Evolutionary conservation across 2,888 invertebrate species (phyloP), one percentile per base, ranked within the genome.

Genomic region (Onchidella celtica): DNA sequence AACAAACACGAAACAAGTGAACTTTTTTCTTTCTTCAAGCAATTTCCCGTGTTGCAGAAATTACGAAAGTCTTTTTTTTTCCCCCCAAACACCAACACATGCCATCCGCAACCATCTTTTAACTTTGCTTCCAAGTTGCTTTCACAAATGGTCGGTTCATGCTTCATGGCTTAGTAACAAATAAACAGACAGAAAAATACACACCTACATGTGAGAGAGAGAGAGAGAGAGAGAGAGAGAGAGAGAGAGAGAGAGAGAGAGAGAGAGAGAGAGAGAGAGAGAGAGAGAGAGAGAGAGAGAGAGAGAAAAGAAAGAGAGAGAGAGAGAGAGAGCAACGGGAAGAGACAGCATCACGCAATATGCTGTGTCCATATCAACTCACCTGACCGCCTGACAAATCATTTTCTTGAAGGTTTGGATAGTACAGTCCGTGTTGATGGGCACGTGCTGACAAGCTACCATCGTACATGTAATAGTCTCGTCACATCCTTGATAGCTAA

Each of bases 321-420:
- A 59, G 74, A 61, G 34, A 57, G 32, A 74, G 11, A 34, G 59
- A 74, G 34, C 27, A 61, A 74, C n/a, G 47, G 74, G 61, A 24
- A 27, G 74, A 57, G 34, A 57, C 57, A 57, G n/a, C n/a, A n/a
- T n/a, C n/a, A n/a, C 32, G 24, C 14, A 3, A 21, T n/a, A 38
- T n/a, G 27, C 17, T 34, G 27, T 17, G 40, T n/a, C n/a, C n/a
- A n/a, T n/a, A n/a, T n/a, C n/a, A n/a, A 82, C 88, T 83, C 83
- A 92, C 92, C 92, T 89, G 87, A 92, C 90, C 78, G 91, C 90
- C 81, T 90, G 90, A 83, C 92, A 92, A 59, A 92, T 89, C 85
- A 89, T 89, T 79, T 88, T 88, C 84, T 90, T 91, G 85, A 87
- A 89, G 36, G 84, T 84, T 83, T 90, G 89, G 83, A 89, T 86